A percentile compares a stretch with the other conserved stretches of the same genome.
Conservation (phyloP, 1,140 invertebrate species). For the Drosophila funebris region DNA sequence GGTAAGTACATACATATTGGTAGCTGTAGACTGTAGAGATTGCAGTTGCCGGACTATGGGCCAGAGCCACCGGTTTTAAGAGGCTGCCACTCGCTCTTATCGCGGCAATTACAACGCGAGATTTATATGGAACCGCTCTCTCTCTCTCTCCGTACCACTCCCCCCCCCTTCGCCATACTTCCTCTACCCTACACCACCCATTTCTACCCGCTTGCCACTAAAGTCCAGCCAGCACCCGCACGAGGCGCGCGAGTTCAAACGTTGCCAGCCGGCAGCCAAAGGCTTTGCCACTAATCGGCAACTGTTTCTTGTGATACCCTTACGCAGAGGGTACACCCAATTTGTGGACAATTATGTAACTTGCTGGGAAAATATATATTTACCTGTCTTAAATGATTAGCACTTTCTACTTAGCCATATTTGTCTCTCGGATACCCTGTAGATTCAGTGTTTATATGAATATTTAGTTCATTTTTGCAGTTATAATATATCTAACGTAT, state of each 20-base stretch:
- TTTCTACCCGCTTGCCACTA: neutral
- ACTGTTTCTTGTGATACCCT: constrained; percentile 53
- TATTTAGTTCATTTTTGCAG: too few species aligned
- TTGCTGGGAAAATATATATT: too few species aligned
- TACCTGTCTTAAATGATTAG: too few species aligned
- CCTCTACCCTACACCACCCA: too few species aligned
- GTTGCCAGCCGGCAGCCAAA: constrained; percentile 69
- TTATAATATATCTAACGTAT: too few species aligned
- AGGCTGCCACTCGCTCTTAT: constrained; percentile 67
- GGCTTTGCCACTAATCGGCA: constrained; percentile 71
- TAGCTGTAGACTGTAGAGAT: too few species aligned
- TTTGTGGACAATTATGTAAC: neutral
- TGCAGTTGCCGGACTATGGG: too few species aligned
- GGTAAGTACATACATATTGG: constrained; percentile 31
- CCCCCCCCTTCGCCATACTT: neutral
- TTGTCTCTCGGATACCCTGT: too few species aligned
- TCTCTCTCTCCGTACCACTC: neutral
- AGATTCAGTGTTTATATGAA: too few species aligned
- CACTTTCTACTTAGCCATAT: too few species aligned
- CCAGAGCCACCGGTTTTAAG: constrained; percentile 73
- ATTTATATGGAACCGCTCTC: constrained; percentile 59
- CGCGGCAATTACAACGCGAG: constrained; percentile 77
- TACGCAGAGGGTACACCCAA: neutral
- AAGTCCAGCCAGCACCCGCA: constrained; percentile 26
- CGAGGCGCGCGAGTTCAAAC: constrained; percentile 76